Evolutionary conservation across 2,888 invertebrate species (phyloP).

Genomic region (Andrena hattorfiana): DNA sequence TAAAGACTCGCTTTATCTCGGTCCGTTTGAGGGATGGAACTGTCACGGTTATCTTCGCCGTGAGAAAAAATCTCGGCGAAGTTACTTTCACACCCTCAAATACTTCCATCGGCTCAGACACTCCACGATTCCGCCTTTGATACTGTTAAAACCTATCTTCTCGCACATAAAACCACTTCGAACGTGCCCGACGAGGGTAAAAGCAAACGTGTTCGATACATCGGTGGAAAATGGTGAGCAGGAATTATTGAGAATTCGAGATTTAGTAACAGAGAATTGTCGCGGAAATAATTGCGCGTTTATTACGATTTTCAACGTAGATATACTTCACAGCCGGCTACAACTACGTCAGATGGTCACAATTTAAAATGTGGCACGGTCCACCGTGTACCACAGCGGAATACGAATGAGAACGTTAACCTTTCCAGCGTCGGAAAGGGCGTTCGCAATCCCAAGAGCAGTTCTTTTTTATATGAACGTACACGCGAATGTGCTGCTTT

Average conservation of each 20-base stretch:
- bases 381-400: constrained; percentile 42
- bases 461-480: constrained; percentile 11
- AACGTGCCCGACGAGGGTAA: background rate
- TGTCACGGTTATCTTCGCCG: constrained; percentile 65
- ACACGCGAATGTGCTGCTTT: background rate
- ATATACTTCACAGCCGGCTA: constrained; percentile 3
- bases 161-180: background rate
- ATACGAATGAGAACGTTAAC: constrained; percentile 61
- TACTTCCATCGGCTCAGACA: constrained; percentile 40
- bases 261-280: too few species aligned
- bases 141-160: background rate
- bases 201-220: background rate
- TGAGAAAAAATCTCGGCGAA: constrained; percentile 59
- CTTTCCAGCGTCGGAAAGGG: constrained; percentile 19
- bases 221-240: background rate
- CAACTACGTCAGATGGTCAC: constrained; percentile 28
- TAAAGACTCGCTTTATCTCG: constrained; percentile 74
- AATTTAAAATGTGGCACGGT: constrained; percentile 48
- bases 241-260: too few species aligned
- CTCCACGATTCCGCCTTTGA: constrained; percentile 1
- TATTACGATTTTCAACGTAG: constrained; percentile 23
- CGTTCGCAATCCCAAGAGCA: constrained; percentile 22
- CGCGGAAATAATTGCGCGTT: constrained; percentile 17
- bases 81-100: constrained; percentile 51
- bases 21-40: constrained; percentile 63